Conservation (phyloP, 2,797 vertebrate species). For the Pygocentrus nattereri region DNA sequence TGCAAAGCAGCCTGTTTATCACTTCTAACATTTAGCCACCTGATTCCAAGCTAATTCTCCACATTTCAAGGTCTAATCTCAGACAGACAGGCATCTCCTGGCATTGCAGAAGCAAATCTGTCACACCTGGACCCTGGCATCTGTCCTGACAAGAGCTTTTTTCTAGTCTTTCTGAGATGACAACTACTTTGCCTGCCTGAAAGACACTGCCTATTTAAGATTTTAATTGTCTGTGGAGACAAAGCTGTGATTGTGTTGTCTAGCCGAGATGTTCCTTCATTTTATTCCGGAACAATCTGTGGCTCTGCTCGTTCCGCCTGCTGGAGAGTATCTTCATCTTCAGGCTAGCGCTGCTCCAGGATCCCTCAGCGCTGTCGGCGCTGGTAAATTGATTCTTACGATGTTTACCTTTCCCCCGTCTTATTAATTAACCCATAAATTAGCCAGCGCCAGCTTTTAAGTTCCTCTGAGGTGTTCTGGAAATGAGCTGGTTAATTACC, state of each 20-base stretch:
- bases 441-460: conserved; percentile 74
- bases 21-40: conserved; percentile 13
- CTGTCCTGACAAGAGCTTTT: conserved; percentile 41
- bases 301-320: conserved; percentile 68
- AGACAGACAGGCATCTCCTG: conserved; percentile 38
- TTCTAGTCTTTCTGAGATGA: conserved; percentile 1
- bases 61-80: conserved; percentile 47
- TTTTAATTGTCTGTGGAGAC: conserved; percentile 50
- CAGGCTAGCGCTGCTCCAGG: conserved; percentile 54
- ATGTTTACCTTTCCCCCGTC: conserved; percentile 80
- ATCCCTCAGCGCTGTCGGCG: conserved; percentile 55
- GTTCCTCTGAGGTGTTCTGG: conserved; percentile 81
- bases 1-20: conserved; percentile 29
- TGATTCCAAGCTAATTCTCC: neutral
- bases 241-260: conserved; percentile 48
- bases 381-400: conserved; percentile 76
- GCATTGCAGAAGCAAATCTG: conserved; percentile 36
- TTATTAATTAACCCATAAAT: conserved; percentile 85
- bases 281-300: conserved; percentile 48
- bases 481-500: conserved; percentile 86
- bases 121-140: conserved; percentile 59
- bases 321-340: conserved; percentile 70
- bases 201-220: conserved; percentile 72
- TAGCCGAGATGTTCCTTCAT: conserved; percentile 33
- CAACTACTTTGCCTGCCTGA: conserved; percentile 62